A percentile compares a stretch with the other conserved stretches of the same genome.
Evolutionary conservation across 2,797 vertebrate species (phyloP).

Genomic region (Microctenopoma stevenorrisi): DNA sequence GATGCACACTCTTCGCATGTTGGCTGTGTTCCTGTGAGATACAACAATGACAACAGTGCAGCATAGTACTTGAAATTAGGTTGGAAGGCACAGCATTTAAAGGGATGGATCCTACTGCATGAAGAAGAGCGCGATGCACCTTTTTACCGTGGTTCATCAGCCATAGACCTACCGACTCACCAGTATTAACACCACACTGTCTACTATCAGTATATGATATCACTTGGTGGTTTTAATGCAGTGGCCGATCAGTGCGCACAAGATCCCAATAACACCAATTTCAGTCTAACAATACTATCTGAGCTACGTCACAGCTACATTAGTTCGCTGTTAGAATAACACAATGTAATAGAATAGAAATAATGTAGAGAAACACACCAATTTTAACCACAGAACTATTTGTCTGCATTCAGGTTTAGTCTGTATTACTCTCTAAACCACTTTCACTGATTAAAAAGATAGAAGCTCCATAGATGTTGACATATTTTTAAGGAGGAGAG

Average conservation of each 20-base stretch:
- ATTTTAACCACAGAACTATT: not conserved
- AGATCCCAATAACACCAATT: too few relatives aligned
- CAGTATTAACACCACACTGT: too few relatives aligned
- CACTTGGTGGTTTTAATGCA: too few relatives aligned
- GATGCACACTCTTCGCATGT: not conserved
- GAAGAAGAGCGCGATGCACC: not conserved
- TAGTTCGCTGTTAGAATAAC: too few relatives aligned
- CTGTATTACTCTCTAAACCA: too few relatives aligned
- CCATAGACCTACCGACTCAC: too few relatives aligned
- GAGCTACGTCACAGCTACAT: too few relatives aligned
- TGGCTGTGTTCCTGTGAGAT: not conserved
- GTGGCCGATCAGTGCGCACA: too few relatives aligned
- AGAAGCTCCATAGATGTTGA: not conserved
- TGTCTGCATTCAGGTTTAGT: too few relatives aligned
- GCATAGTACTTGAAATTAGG: not conserved
- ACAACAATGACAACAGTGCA: not conserved
- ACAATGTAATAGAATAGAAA: not conserved
- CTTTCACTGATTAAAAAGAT: not conserved
- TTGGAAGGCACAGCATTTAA: not conserved
- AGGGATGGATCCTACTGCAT: not conserved
- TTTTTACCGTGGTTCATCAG: too few relatives aligned
- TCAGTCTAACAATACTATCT: too few relatives aligned
- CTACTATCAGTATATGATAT: too few relatives aligned
- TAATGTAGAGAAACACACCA: not conserved
- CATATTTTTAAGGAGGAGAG: constrained; percentile 24